Conservation (phyloP, 1,140 invertebrate genomes). For the Augochlora pura region DNA sequence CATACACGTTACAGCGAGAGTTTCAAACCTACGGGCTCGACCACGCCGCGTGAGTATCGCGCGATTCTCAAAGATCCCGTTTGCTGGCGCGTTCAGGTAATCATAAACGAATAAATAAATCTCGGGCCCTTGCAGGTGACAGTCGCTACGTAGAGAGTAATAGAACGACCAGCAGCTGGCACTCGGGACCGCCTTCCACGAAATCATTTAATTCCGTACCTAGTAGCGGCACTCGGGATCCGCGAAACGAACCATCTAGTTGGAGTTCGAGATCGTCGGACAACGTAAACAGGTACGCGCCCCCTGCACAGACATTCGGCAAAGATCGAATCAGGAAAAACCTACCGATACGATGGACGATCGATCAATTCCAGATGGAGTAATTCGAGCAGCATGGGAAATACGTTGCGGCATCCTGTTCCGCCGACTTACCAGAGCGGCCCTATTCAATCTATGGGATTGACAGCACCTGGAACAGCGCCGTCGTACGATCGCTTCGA, state of each 20-base stretch:
- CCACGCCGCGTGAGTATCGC: constrained; percentile 73
- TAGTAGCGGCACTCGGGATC: constrained; percentile 72
- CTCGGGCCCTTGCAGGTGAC: constrained; percentile 68
- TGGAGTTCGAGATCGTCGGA: constrained; percentile 78
- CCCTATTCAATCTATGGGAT: constrained; percentile 73
- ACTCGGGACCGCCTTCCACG: constrained; percentile 75
- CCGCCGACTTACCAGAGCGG: constrained; percentile 77
- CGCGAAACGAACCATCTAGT: constrained; percentile 73
- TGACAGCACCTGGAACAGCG: constrained; percentile 73
- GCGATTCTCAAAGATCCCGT: no score
- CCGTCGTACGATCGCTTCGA: constrained; percentile 77
- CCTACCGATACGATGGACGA: background rate
- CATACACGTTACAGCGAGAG: constrained; percentile 76
- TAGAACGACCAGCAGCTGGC: constrained; percentile 76
- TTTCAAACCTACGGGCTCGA: constrained; percentile 74
- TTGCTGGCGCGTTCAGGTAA: no score
- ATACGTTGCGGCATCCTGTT: constrained; percentile 75
- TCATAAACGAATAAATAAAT: background rate
- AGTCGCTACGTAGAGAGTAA: constrained; percentile 77
- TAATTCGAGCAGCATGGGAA: constrained; percentile 76
- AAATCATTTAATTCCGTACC: constrained; percentile 78
- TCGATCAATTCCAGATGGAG: constrained; percentile 72
- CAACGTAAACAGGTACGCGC: constrained; percentile 71
- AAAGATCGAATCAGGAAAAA: background rate
- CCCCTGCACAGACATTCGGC: background rate